These are phyloP conservation scores for Narcine bancroftii DNA, from an alignment of 2,113 vertebrate species.

Conservation along the genomic window DNA sequence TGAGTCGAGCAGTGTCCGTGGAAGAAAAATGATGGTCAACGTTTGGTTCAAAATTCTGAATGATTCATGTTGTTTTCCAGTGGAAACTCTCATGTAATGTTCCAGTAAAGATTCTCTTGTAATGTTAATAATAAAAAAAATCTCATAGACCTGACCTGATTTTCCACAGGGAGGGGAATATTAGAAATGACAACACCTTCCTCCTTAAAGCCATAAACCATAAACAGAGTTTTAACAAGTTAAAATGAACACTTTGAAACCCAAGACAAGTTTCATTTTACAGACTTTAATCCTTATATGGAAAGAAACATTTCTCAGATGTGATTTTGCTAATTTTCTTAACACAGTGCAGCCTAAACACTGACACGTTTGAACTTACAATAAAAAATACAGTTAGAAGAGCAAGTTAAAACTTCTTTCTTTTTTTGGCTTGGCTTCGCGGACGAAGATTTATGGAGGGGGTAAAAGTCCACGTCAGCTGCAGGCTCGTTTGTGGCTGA, in stretches of 20 bases:
- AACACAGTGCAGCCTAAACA: too few relatives aligned
- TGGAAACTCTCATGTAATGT: too few relatives aligned
- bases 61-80: too few relatives aligned
- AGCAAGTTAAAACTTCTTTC: neutral
- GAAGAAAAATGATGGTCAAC: too few relatives aligned
- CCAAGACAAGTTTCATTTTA: neutral
- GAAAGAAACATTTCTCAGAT: neutral
- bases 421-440: too few relatives aligned
- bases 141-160: neutral
- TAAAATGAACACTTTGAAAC: too few relatives aligned
- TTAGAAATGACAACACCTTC: neutral
- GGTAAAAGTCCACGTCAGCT: too few relatives aligned
- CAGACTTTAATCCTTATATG: neutral
- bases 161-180: neutral
- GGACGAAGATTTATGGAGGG: too few relatives aligned
- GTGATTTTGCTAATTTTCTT: neutral
- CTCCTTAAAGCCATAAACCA: neutral
- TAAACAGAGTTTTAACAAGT: neutral
- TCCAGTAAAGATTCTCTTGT: too few relatives aligned
- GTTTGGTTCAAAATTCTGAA: too few relatives aligned
- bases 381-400: neutral
- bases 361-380: neutral
- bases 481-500: too few relatives aligned
- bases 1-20: too few relatives aligned
- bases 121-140: neutral